Evolutionary conservation across 2,888 invertebrate genomes (phyloP).

Genomic region (Thumatha senex): DNA sequence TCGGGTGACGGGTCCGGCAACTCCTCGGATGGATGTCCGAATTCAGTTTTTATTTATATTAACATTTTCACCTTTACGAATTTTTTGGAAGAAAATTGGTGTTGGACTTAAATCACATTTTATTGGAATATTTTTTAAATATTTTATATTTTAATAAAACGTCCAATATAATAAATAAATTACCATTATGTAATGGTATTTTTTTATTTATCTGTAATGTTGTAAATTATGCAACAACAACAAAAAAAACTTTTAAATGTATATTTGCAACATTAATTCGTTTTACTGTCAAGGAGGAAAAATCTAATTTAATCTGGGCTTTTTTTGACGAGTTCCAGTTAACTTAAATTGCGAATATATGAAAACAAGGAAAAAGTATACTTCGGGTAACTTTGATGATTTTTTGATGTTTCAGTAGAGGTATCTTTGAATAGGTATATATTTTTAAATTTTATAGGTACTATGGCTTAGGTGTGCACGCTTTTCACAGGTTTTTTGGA

Average conservation of each 20-base stretch:
- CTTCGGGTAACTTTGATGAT: slow-evolving; percentile 60
- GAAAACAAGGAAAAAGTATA: slow-evolving; percentile 76
- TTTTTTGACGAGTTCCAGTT: slow-evolving; percentile 73
- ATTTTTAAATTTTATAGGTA: slow-evolving; percentile 15
- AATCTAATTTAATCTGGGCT: slow-evolving; percentile 74
- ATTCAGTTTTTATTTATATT: too few species aligned
- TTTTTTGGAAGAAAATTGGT: too few species aligned
- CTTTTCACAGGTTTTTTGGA: too few species aligned
- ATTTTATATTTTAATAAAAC: too few species aligned
- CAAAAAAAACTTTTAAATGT: slow-evolving; percentile 23
- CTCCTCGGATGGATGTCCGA: too few species aligned
- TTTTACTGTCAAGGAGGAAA: slow-evolving; percentile 56
- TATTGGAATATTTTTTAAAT: too few species aligned
- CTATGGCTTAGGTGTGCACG: not conserved
- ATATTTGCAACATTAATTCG: slow-evolving; percentile 61
- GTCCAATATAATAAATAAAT: too few species aligned
- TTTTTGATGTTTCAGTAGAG: slow-evolving; percentile 46
- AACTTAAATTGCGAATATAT: slow-evolving; percentile 81
- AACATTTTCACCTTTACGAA: too few species aligned
- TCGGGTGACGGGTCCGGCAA: too few species aligned
- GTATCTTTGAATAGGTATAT: slow-evolving; percentile 11
- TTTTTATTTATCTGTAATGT: not conserved
- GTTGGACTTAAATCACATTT: too few species aligned
- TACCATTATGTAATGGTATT: too few species aligned
- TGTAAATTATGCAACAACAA: not conserved